Base-by-base conservation (phyloP, 2,113 vertebrate genomes). In the Capra hircus region DNA sequence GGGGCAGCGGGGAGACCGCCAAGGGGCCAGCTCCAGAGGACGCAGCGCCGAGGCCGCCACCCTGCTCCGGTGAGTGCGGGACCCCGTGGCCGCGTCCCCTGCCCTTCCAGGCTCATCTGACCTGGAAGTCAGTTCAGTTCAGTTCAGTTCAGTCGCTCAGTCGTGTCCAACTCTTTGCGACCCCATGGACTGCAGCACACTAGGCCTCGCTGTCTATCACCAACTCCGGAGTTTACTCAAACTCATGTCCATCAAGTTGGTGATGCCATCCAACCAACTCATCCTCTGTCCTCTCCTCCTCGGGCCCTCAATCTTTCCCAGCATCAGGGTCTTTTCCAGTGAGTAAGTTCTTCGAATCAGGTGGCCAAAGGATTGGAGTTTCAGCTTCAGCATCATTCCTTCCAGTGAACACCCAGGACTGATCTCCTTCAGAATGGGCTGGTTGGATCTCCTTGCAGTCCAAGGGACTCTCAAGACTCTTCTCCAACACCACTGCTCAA, bases 1-100 rank as follows among this genome's bases (percentile, higher is more conserved):
- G 8, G 14, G 97, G 95, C 83, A 55, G 78, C 27, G 74, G 95
- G 62, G 93, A 97, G 43, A 36, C 67, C 40, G 17, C 36, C 17
- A 40, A 97, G 48, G 86, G 64, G 50, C 92, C 94, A 57, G 11
- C 90, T 33, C 16, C 12, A 0, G 19, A 97, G 85, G n/a, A 93
- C 6, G 12, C 16, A 52, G 71, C 33, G 2, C 53, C 43, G 27
- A 95, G 80, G 59, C 55, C 59, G 3, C 57, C 52, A 36, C 74
- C 43, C 19, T 82, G 43, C 90, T 59, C 82, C 40, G 92, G 97
- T 98, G 59, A 97, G 97, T 91, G 52, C 3, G 52, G 80, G 6
- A 13, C 7, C 71, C 71, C 12, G 5, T 3, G 71, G 12, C 71
- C 8, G 2, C 30, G 43, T 1, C 27, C 77, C 43, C 43, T 5